A percentile compares a stretch with the other conserved stretches of the same genome.
phyloP scores from a whole-genome alignment of 2,113 vertebrate genomes.

The Salminus brasiliensis region DNA sequence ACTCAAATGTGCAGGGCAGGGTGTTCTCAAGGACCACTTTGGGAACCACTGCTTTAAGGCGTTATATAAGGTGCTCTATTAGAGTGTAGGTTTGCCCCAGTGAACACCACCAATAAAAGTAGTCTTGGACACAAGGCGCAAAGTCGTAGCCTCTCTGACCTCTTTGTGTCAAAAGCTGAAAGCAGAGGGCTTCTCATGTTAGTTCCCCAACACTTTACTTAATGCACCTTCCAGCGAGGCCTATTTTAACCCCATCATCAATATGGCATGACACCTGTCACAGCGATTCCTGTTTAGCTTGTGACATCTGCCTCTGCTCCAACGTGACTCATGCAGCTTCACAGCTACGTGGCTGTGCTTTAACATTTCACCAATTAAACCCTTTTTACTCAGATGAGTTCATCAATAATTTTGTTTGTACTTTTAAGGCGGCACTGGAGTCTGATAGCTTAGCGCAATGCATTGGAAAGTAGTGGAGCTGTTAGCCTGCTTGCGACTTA shows the following conservation, averaged over 20 bases:
- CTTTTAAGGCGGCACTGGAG: not conserved
- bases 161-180: constrained; percentile 40
- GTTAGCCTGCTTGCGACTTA: not conserved
- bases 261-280: constrained; percentile 40
- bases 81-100: too few relatives aligned
- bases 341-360: not conserved
- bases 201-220: constrained; percentile 27
- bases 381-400: not conserved
- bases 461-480: not conserved
- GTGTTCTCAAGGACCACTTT: too few relatives aligned
- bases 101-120: not conserved
- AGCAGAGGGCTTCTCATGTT: constrained; percentile 23
- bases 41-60: too few relatives aligned
- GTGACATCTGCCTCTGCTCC: constrained; percentile 14
- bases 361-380: not conserved
- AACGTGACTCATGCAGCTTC: not conserved
- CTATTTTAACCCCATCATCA: constrained; percentile 28
- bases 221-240: constrained; percentile 27
- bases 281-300: constrained; percentile 14
- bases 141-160: constrained; percentile 8
- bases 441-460: not conserved
- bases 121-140: not conserved
- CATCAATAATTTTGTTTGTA: not conserved
- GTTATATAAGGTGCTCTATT: too few relatives aligned
- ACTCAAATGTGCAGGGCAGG: too few relatives aligned